Evolutionary conservation across 2,888 invertebrate genomes (phyloP), one percentile per base, ranked within the genome.

Genomic region (Synanthedon formicaeformis): DNA sequence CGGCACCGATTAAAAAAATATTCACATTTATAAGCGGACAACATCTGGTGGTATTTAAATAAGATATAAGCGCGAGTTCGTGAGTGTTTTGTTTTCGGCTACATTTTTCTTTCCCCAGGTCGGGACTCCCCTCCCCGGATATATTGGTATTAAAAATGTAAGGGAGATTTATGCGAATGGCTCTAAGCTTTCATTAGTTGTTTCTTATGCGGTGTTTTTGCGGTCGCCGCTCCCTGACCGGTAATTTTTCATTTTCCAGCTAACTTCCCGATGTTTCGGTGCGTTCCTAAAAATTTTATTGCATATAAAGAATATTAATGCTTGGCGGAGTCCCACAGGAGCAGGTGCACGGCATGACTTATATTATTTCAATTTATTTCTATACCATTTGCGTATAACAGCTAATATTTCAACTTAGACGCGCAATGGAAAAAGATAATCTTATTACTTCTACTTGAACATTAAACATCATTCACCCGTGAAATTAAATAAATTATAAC

Each of bases 61-160:
- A 84, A 86, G 83, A 86, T 82, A 82, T 83, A 82, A 84, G 84
- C 81, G 78, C 76, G 69, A 78, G 75, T 79, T 77, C 78, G 75
- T 75, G 76, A 78, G 76, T 76, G 79, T 78, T 81, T 81, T 77
- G 79, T 79, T 79, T 76, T 71, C 73, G 64, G 70, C 68, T 69
- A 73, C 71, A 78, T 71, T 74, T 76, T 77, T 76, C 71, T 73
- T 69, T 70, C 71, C 74, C 76, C 73, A 64, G 62, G 67, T 60
- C 69, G 78, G 80, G 67, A 75, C 73, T 81, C 83, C 87, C 85
- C 83, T 54, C 76, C 67, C 65, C 71, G 78, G 81, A 83, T 84
- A 83, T 87, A 87, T 87, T 84, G 86, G 86, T 87, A 87, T 87
- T 87, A 87, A 87, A 87, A 87, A 87, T 87, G 87, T 86, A 87